phyloP scores from a whole-genome alignment of 2,888 invertebrate species.

The Drosophila silvestris region DNA sequence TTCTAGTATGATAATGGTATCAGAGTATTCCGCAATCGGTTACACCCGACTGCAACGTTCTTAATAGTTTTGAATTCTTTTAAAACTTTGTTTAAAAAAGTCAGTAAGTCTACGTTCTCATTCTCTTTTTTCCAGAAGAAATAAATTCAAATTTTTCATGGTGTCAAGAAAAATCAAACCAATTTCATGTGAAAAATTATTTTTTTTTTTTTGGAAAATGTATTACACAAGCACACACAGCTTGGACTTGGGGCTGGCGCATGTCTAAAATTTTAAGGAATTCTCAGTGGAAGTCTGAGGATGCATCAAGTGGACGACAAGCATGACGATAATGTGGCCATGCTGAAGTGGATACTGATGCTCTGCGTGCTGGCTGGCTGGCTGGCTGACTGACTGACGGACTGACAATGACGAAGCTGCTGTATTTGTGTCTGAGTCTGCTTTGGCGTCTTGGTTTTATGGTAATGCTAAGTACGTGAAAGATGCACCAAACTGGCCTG shows the following conservation, averaged over 20 bases:
- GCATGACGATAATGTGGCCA: constrained; percentile 66
- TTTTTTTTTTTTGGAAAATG: constrained; percentile 45
- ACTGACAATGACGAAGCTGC: constrained; percentile 31
- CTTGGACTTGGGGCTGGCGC: constrained; percentile 19
- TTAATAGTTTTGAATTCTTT: not conserved
- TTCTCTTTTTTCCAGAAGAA: constrained; percentile 14
- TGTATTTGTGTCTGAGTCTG: constrained; percentile 13
- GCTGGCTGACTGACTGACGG: constrained; percentile 11
- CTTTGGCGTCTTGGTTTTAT: constrained; percentile 57
- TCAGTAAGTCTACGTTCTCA: not conserved
- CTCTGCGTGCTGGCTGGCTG: constrained; percentile 44
- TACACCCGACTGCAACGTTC: too few species aligned
- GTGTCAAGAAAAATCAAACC: constrained; percentile 68
- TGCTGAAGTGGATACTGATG: constrained; percentile 31
- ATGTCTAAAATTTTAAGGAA: constrained; percentile 40
- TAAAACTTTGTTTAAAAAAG: not conserved
- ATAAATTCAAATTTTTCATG: constrained; percentile 58
- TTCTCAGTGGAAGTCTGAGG: constrained; percentile 44
- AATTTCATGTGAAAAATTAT: constrained; percentile 74
- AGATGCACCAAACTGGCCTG: constrained; percentile 59
- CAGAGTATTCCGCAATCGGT: not conserved
- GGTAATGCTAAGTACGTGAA: constrained; percentile 74
- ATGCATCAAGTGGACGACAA: constrained; percentile 73
- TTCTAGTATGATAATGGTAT: not conserved
- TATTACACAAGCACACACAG: constrained; percentile 30